Percentiles rank a stretch among this genome's conserved stretches.
phyloP scores from a whole-genome alignment of 2,113 vertebrate species.

The Brachionichthys hirsutus region DNA sequence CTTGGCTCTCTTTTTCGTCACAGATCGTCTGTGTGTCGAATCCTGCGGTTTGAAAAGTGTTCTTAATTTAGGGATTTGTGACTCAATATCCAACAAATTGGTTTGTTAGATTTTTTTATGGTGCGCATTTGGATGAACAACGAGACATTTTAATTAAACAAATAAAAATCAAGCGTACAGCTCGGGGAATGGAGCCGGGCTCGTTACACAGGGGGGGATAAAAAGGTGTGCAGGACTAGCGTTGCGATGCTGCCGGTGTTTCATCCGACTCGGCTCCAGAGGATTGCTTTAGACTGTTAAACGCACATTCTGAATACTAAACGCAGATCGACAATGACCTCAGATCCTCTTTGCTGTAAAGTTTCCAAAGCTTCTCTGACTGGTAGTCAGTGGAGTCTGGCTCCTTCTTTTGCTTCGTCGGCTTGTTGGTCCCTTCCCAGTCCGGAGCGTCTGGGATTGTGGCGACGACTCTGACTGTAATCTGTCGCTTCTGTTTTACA shows the following conservation, averaged over 20 bases:
- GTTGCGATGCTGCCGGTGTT: constrained; percentile 65
- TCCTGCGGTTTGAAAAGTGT: too few relatives aligned
- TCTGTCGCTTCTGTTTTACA: not conserved
- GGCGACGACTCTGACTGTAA: not conserved
- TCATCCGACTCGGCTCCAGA: constrained; percentile 50
- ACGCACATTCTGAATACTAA: constrained; percentile 60
- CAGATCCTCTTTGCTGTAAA: constrained; percentile 43
- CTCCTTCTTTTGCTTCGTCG: constrained; percentile 21
- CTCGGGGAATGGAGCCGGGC: constrained; percentile 35
- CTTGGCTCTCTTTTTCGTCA: too few relatives aligned
- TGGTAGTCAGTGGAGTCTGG: constrained; percentile 17
- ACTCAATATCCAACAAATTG: constrained; percentile 52
- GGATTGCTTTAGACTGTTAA: constrained; percentile 55
- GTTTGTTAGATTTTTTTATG: constrained; percentile 60
- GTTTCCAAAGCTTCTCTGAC: constrained; percentile 22
- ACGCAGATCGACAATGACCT: constrained; percentile 50
- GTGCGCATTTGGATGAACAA: constrained; percentile 42
- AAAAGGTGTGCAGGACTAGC: constrained; percentile 47
- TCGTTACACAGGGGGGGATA: constrained; percentile 48
- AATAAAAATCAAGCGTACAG: constrained; percentile 53
- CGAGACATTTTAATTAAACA: constrained; percentile 66
- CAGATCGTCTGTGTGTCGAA: too few relatives aligned
- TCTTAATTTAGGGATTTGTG: constrained; percentile 46
- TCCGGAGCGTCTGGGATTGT: constrained; percentile 21
- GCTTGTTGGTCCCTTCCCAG: constrained; percentile 29